Evolutionary conservation across 92 coral and sea anemone genomes (phyloP), one percentile per base, ranked within the genome.

Genomic region (Nematostella vectensis): DNA sequence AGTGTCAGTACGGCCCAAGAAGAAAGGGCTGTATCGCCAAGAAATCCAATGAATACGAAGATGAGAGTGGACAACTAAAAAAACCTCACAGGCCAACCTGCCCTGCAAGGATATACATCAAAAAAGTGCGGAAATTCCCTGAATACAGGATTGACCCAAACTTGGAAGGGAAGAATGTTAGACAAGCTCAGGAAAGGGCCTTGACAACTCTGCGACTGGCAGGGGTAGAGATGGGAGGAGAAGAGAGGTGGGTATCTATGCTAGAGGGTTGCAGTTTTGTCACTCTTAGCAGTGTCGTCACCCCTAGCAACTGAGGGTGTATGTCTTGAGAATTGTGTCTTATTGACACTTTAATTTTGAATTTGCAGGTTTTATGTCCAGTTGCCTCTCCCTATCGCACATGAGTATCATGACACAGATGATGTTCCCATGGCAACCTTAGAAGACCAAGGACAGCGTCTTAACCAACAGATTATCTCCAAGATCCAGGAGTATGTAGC

Each of bases 1-100:
- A 93, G 44, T 93, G 99, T 45, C 99, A 93, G 19, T 93, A 86
- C 68, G 99, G 99, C 11, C 99, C 99, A 52, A 73, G 99, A 20
- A 62, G 99, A 40, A 93, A 93, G 50, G 99, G 99, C 24, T 61
- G 70, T 13, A 65, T 49, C 1, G 87, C 66, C 61, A 93, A 93
- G 62, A 88, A 87, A 29, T 75, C 73, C 48, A 43, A 65, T 16
- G 95, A 79, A 12, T 88, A 59, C 56, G 83, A 73, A 43, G 87
- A 65, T 38, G 49, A 67, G 27, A 55, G 62, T 24, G 29, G 58
- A 29, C 43, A 69, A 12, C 48, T 77, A 20, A 48, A 75, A 29
- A 88, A 77, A 51, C 49, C 67, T 2, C 99, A 93, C 67, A 68
- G 94, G 8, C 99, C 96, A 37, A 93, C 99, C 11, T 93, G 99